Percentiles rank a stretch among this genome's conserved stretches.
phyloP scores from a whole-genome alignment of 1,140 invertebrate genomes.

The Zaprionus africanus region DNA sequence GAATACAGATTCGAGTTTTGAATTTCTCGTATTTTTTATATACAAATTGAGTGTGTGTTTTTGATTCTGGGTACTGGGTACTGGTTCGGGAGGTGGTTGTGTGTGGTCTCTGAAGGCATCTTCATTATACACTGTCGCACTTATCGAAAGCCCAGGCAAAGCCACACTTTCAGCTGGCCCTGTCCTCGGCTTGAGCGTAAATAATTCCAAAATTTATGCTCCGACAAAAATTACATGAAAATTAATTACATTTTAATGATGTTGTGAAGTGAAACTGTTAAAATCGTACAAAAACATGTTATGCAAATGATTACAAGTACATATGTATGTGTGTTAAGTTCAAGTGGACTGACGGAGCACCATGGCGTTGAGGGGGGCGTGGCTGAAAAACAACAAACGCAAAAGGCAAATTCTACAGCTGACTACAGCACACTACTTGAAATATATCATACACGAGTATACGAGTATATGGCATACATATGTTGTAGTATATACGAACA shows the following conservation, averaged over 20 bases:
- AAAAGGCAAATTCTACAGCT: slow-evolving; percentile 43
- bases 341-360: background rate
- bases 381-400: slow-evolving; percentile 43
- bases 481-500: slow-evolving; percentile 23
- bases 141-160: slow-evolving; percentile 80
- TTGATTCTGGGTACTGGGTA: background rate
- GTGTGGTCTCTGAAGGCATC: slow-evolving; percentile 31
- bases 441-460: slow-evolving; percentile 17
- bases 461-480: slow-evolving; percentile 6
- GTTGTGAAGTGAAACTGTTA: slow-evolving; percentile 55
- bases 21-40: slow-evolving; percentile 35
- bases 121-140: slow-evolving; percentile 83
- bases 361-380: background rate
- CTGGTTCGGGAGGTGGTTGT: background rate
- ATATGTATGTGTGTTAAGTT: slow-evolving; percentile 25
- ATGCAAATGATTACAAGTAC: slow-evolving; percentile 47
- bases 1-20: slow-evolving; percentile 10
- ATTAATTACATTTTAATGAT: slow-evolving; percentile 79
- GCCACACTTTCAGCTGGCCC: slow-evolving; percentile 55
- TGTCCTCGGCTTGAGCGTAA: slow-evolving; percentile 80
- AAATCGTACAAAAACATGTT: slow-evolving; percentile 53
- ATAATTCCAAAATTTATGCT: slow-evolving; percentile 84
- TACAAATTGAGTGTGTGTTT: slow-evolving; percentile 64
- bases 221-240: slow-evolving; percentile 84
- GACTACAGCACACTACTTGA: slow-evolving; percentile 52